Evolutionary conservation across 2,888 invertebrate species (phyloP).

Genomic region (Pyrrhosoma nymphula): DNA sequence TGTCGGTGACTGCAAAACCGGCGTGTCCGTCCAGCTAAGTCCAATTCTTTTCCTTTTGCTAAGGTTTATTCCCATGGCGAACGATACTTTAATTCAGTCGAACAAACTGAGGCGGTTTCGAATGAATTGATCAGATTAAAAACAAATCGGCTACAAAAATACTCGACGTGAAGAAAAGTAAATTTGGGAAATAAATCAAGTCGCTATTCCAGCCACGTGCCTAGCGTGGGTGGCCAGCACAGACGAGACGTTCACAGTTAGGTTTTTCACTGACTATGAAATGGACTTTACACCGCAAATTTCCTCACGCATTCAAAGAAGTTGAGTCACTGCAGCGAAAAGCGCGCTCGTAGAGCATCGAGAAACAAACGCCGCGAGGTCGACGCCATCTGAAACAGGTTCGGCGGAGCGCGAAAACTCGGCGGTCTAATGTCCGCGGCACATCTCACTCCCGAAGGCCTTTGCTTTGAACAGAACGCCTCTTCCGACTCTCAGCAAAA

Average conservation of each 20-base stretch:
- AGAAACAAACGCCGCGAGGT: not conserved
- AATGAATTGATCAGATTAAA: not conserved
- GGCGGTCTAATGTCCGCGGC: not conserved
- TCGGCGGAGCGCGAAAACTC: not conserved
- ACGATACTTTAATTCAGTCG: not conserved
- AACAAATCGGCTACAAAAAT: not conserved
- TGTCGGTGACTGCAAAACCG: not conserved
- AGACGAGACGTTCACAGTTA: not conserved
- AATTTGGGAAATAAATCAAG: not conserved
- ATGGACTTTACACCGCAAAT: not conserved
- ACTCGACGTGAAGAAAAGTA: not conserved
- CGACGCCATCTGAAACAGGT: not conserved
- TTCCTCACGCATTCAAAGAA: not conserved
- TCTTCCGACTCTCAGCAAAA: not conserved
- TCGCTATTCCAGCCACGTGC: not conserved
- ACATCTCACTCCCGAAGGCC: not conserved
- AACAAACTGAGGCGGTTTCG: not conserved
- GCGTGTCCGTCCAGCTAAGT: conserved; percentile 55
- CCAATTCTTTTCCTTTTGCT: conserved; percentile 52
- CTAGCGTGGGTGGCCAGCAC: not conserved
- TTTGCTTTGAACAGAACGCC: not conserved
- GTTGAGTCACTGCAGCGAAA: not conserved
- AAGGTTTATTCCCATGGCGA: not conserved
- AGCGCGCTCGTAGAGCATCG: not conserved
- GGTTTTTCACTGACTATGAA: not conserved